A percentile compares a stretch with the other conserved stretches of the same genome.
These are phyloP conservation scores for Pteruthius melanotis DNA, from an alignment of 2,113 vertebrate species.

Conservation along the genomic window DNA sequence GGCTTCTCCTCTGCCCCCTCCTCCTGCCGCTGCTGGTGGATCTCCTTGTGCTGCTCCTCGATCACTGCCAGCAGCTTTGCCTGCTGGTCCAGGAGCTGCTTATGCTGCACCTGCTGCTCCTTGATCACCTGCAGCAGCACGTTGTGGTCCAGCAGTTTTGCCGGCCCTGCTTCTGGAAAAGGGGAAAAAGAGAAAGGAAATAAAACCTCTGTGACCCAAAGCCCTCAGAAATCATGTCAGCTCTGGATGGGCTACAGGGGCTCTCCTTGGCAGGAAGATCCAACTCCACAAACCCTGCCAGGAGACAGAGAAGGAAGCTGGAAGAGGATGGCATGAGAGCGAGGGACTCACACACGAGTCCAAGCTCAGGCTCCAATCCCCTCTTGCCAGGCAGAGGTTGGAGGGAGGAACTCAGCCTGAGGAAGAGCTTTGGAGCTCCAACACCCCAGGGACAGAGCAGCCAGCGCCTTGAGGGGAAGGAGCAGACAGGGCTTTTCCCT, in stretches of 20 bases:
- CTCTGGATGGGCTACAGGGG: background rate
- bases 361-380: background rate
- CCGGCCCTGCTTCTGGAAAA: slow-evolving; percentile 72
- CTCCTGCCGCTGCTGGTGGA: slow-evolving; percentile 84
- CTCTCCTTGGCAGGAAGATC: background rate
- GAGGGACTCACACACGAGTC: background rate
- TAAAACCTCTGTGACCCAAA: background rate
- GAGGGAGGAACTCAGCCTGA: background rate
- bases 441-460: background rate
- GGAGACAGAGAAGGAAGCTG: background rate
- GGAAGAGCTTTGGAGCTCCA: background rate
- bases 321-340: background rate
- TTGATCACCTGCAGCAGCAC: slow-evolving; percentile 92
- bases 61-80: slow-evolving; percentile 92
- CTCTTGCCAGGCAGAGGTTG: background rate
- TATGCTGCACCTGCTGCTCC: slow-evolving; percentile 94
- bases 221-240: background rate
- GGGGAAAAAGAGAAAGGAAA: background rate
- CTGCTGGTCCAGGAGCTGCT: slow-evolving; percentile 95
- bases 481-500: background rate
- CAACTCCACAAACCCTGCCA: background rate
- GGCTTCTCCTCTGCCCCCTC: slow-evolving; percentile 75
- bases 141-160: slow-evolving; percentile 85
- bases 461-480: background rate
- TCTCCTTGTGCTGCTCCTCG: slow-evolving; percentile 97